Evolutionary conservation across 2,113 vertebrate genomes (phyloP), one percentile per base, ranked within the genome.

Genomic region (Furnarius figulus): DNA sequence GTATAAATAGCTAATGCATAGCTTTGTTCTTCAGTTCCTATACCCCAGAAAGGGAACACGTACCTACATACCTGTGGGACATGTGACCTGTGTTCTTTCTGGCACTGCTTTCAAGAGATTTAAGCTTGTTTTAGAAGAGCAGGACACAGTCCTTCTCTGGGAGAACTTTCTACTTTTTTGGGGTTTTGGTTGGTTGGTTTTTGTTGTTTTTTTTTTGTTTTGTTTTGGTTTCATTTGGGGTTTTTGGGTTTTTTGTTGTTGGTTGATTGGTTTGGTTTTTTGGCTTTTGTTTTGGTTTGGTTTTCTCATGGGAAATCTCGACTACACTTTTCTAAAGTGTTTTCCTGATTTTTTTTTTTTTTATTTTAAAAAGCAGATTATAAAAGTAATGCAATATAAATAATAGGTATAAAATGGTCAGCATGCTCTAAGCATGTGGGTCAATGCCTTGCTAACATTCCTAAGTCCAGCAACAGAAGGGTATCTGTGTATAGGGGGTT

Each of bases 351-450:
- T 93, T 25, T 19, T 93, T 59, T 25, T 19, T 94, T 92, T 81
- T 80, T n/a, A n/a, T n/a, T n/a, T n/a, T n/a, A n/a, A n/a, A n/a
- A 74, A 96, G 90, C 77, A 52, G 85, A 81, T 93, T 96, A 84
- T 82, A 94, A 93, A 76, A 95, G 76, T 72, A 90, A 89, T 93
- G 76, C 94, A 92, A 85, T 16, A 67, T 83, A 96, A 93, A 89
- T 93, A 67, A 47, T 95, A 87, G 83, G 70, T 90, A 31, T 94
- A 88, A 96, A 93, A 75, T 93, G 91, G 95, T 79, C 93, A 96
- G 20, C 35, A 62, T 81, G 83, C 75, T 87, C 40, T 89, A 76
- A 95, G 95, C 79, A 62, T 82, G 79, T 95, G 89, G 28, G 70
- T 42, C 35, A 52, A 71, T 42, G 33, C 22, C 70, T 86, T 86